A percentile compares a stretch with the other conserved stretches of the same genome.
Evolutionary conservation across 2,797 vertebrate genomes (phyloP).

Genomic region (Linurgus olivaceus): DNA sequence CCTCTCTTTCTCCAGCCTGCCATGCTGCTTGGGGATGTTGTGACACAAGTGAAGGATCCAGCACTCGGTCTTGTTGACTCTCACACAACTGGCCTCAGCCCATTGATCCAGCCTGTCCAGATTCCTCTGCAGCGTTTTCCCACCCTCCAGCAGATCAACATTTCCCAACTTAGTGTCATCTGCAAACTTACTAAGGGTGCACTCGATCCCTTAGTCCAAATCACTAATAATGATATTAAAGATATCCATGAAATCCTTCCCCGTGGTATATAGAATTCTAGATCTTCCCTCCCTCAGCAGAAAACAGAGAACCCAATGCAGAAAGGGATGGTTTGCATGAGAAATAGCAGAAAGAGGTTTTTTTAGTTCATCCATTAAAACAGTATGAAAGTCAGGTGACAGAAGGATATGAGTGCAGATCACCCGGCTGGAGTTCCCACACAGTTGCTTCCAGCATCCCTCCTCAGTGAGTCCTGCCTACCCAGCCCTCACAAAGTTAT

Average conservation of each 20-base stretch:
- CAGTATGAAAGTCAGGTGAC: background rate
- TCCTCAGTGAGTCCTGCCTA: background rate
- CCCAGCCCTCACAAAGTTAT: background rate
- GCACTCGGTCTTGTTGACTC: background rate
- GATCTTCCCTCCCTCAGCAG: background rate
- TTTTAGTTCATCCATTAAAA: background rate
- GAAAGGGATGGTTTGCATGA: background rate
- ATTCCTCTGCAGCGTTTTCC: background rate
- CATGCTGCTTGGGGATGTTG: accelerated
- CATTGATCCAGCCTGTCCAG: background rate
- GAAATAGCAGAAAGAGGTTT: background rate
- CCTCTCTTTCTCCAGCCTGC: background rate
- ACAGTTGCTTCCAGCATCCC: background rate
- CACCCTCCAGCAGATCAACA: background rate
- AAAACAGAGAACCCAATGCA: background rate
- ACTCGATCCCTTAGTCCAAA: accelerated
- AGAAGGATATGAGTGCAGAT: background rate
- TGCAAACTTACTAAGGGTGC: background rate
- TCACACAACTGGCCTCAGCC: accelerated
- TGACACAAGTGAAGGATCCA: background rate
- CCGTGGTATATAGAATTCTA: background rate
- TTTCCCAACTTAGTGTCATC: background rate
- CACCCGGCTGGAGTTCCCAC: background rate
- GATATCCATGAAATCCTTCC: background rate
- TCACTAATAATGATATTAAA: background rate